Base-by-base conservation (phyloP, 2,797 vertebrate genomes). In the Orestias chungarensis region DNA sequence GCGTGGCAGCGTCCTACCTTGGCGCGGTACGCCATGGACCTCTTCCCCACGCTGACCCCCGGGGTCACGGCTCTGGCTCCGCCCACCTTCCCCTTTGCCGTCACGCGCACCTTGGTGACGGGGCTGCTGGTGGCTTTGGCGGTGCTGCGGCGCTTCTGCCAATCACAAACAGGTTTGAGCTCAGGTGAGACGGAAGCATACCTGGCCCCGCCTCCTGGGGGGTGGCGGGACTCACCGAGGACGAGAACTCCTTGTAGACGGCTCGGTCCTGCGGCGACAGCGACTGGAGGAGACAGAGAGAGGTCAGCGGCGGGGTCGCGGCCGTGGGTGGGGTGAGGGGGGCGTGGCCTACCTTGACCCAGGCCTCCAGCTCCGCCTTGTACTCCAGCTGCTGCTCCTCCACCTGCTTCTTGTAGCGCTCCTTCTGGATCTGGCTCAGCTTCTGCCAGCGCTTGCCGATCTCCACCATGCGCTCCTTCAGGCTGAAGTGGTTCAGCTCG, bases 391-490 rank as follows among this genome's bases (percentile, higher is more conserved):
- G 95, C 83, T 94, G 93, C 84, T 94, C 92, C 81, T 95, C 95
- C 78, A 95, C 95, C 85, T 88, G 90, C 79, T 94, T 94, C 90
- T 95, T 95, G 91, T 95, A 95, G 70, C 93, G 91, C 89, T 95
- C 94, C 12, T 95, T 95, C 82, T 94, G 93, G 8, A 1, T 74
- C 82, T 92, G 93, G 78, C 81, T 94, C 44, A 95, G 92, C 31
- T 94, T 94, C 84, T 95, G 95, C 95, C 95, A 95, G 29, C 95
- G 83, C 78, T 94, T 94, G 20, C 95, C 95, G 27, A 95, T 95
- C 92, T 95, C 95, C 87, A 95, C 94, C 95, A 95, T 95, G 17
- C 95, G 93, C 89, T 95, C 95, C 86, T 95, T 95, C 85, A 95
- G 88, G 64, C 94, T 94, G 88, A 95, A 95, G 88, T 95, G 95